Evolutionary conservation across 92 coral and sea anemone species (phyloP), one percentile per base, ranked within the genome.

Genomic region (Parazoanthus atlanticus): DNA sequence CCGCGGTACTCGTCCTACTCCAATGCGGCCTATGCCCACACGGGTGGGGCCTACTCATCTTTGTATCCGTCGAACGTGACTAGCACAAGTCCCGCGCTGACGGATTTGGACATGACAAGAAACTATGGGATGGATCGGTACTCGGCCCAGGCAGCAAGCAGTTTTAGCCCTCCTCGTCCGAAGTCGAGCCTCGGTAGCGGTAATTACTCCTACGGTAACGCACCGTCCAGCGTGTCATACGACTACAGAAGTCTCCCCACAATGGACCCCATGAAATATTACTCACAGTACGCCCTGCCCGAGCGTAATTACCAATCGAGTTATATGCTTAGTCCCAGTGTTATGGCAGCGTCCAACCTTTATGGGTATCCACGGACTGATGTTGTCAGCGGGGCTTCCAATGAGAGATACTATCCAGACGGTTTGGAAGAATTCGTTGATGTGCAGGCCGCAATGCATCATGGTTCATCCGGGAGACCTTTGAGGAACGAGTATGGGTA

Each of bases 361-460:
- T 84, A 84, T 71, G 91, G 91, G 91, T 95, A 95, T 75, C 98
- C 98, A 13, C 90, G 94, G 43, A 90, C 93, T 36, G 96, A 94
- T 54, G 87, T 70, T 30, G 94, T 91, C 84, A 93, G 94, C 89
- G 92, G 95, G 78, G 88, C 89, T 21, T 75, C 91, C 47, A 90
- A 79, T 67, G 98, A 95, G 49, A 93, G 96, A 47, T 95, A 92
- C 82, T 95, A 95, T 85, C 98, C 98, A 34, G 98, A 95, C 84
- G 98, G 94, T 41, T 91, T 95, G 81, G 98, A 95, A 69, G 98
- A 95, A 72, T 95, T 95, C 84, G 98, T 95, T 5, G 98, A 95
- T 80, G 94, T 95, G 91, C 98, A 95, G 89, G 96, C 96, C 69
- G 95, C 98, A 82, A 92, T 95, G 95, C 98, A 95, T 80, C 98